Evolutionary conservation across 2,797 vertebrate genomes (phyloP), one percentile per base, ranked within the genome.

Genomic region (Benthosema pterotum): DNA sequence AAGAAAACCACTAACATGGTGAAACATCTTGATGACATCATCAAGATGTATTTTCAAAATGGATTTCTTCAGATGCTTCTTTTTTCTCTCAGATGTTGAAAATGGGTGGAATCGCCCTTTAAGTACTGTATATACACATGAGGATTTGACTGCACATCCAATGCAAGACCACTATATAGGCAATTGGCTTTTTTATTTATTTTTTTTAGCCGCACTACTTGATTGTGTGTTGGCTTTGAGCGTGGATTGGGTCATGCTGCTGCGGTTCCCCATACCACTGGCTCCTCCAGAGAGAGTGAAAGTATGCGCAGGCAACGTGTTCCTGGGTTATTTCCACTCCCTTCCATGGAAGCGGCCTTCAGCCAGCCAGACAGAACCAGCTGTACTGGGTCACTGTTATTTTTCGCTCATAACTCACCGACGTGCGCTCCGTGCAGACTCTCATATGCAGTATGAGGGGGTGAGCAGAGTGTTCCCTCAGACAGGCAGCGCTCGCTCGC

Each of bases 361-460:
- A 75, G 72, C 71, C 67, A 69, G 65, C 63, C 62, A 62, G 74
- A 50, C 69, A 77, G 77, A 87, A 86, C 84, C 83, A 87, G 85
- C 79, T 90, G 88, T 73, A 72, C 75, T 60, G 49, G 73, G 83
- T 72, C 71, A 63, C 64, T 69, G 72, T 56, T 85, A 72, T 88
- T 83, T 86, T 76, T 87, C 16, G 8, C 79, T 82, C 66, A 9
- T 78, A 77, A 86, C 63, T 86, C 79, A 78, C 66, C 74, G 63
- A 86, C 76, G 63, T 67, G n/a, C 69, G 69, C 72, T 79, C 66
- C 52, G 18, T 69, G 70, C 57, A 42, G 57, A 62, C 61, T 63
- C 42, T 70, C 68, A 71, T 72, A 73, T 78, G 47, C 65, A 47
- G 65, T 0, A n/a, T n/a, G n/a, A n/a, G 18, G 78, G 72, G 67